These are phyloP conservation scores for Coendou prehensilis DNA, from an alignment of 2,797 vertebrate genomes.

Conservation along the genomic window DNA sequence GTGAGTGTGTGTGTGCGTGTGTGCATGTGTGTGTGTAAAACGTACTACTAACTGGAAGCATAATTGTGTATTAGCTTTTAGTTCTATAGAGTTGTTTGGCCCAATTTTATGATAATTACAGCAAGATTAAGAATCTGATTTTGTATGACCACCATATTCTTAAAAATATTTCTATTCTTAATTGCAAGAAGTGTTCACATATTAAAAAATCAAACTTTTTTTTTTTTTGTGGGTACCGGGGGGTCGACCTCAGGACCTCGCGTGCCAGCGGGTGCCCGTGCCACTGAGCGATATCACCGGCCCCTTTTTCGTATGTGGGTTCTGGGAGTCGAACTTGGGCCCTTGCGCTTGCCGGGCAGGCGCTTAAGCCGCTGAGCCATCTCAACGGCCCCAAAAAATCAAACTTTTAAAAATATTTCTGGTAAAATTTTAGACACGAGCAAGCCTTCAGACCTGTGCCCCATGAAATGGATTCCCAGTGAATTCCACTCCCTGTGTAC, in stretches of 20 bases:
- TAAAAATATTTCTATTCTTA: constrained; percentile 23
- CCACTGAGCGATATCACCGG: no score
- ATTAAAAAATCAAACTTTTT: neutral
- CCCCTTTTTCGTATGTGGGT: no score
- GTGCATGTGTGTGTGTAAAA: neutral
- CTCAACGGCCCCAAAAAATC: no score
- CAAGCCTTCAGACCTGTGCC: neutral
- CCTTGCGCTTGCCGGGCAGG: no score
- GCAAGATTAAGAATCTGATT: neutral
- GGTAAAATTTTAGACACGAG: neutral
- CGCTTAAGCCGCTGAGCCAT: no score
- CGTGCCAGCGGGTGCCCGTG: no score
- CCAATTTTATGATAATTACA: neutral
- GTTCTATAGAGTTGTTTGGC: neutral
- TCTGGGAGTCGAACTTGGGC: no score
- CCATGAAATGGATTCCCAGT: neutral
- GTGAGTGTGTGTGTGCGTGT: neutral
- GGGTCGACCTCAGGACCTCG: no score
- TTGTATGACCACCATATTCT: neutral
- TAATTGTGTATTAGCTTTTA: neutral
- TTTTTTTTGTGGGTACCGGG: no score
- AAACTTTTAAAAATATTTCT: neutral
- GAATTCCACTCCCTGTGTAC: neutral
- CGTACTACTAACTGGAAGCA: neutral
- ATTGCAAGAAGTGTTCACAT: neutral